Evolutionary conservation across 2,797 vertebrate species (phyloP).

Genomic region (Neopelma chrysocephalum): DNA sequence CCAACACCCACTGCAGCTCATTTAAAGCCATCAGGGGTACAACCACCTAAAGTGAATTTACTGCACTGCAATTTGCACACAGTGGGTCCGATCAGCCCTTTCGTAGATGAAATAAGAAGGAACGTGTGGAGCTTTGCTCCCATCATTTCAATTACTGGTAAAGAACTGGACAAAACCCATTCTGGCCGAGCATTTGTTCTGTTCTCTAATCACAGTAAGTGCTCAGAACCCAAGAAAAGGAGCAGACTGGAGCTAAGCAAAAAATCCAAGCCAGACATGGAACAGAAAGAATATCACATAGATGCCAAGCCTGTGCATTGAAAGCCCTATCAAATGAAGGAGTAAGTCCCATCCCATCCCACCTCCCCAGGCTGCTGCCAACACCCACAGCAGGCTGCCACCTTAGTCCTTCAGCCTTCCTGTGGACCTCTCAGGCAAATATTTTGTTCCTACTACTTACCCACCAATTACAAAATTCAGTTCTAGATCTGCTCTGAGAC

Average conservation of each 20-base stretch:
- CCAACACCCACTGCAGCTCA: not conserved
- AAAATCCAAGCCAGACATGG: not conserved
- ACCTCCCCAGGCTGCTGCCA: not conserved
- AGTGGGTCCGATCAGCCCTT: not conserved
- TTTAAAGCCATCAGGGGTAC: not conserved
- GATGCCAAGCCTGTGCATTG: not conserved
- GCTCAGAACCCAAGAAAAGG: not conserved
- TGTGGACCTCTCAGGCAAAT: not conserved
- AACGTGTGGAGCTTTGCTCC: not conserved
- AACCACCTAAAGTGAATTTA: not conserved
- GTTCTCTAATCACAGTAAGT: not conserved
- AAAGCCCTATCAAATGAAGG: not conserved
- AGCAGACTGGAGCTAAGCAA: slow-evolving; percentile 2
- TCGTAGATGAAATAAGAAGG: not conserved
- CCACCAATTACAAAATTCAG: not conserved
- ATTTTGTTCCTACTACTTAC: not conserved
- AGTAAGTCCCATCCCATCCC: not conserved
- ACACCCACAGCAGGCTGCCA: not conserved
- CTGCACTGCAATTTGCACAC: not conserved
- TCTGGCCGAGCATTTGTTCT: not conserved
- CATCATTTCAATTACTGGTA: not conserved
- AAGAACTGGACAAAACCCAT: not conserved
- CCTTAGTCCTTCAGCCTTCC: not conserved
- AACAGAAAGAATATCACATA: not conserved
- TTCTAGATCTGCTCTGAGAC: not conserved